Evolutionary conservation across 2,113 vertebrate species (phyloP), one percentile per base, ranked within the genome.

Genomic region (Boulengeromyrus knoepffleri): DNA sequence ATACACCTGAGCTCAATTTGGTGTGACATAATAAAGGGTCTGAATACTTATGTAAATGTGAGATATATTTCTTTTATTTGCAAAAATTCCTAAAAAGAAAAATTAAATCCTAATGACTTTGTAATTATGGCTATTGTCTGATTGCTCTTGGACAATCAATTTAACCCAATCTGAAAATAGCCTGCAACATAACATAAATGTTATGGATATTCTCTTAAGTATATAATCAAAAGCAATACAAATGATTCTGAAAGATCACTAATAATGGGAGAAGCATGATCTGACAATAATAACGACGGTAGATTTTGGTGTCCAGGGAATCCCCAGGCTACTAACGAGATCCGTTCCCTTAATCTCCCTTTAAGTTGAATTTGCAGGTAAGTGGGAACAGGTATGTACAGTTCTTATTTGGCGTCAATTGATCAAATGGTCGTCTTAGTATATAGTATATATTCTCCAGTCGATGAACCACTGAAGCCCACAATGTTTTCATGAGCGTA

Each of bases 1-100:
- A 87, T 87, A n/a, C 49, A 87, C 10, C 49, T 27, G 46, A 31
- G 85, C 85, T 87, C n/a, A 87, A 50, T 87, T 87, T 87, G 9
- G 85, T 19, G 12, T 87, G 85, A 50, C 85, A 87, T 87, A 15
- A 21, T 45, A 42, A 83, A 45, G 39, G 39, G 12, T 83, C 27
- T 83, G 31, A 19, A 80, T 80, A 42, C 36, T 80, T 80, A 17
- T 80, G 31, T 80, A 80, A 15, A 80, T 80, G 42, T 17, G 74
- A 83, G 1, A 42, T 83, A 15, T 83, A 31, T 36, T n/a, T 80
- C 0, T 36, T 42, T 83, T 21, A 83, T 83, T 83, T 83, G n/a
- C 31, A 83, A 83, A 53, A 52, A 87, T 53, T 87, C 12, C 52
- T 53, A 53, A 53, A 36, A 52, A 52, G 2, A 88, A 52, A 52